phyloP scores from a whole-genome alignment of 2,797 vertebrate genomes.

The Pseudopleuronectes americanus region DNA sequence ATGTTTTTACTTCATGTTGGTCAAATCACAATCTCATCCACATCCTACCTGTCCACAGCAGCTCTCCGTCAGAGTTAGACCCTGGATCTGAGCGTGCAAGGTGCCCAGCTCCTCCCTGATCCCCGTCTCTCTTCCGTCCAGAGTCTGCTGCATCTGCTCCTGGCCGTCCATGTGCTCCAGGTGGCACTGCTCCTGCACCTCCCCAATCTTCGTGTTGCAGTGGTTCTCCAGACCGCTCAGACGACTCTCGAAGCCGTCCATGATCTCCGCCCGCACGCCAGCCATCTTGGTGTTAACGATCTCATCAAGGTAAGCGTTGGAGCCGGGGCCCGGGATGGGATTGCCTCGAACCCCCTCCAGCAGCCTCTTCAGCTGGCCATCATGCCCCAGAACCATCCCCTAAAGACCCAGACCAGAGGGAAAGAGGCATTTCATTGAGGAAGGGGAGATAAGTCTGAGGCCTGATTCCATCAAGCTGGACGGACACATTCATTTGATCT shows the following conservation, averaged over 20 bases:
- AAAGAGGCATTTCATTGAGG: neutral
- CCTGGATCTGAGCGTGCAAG: slow-evolving; percentile 92
- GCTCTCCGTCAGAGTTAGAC: slow-evolving; percentile 89
- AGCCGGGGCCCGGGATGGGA: slow-evolving; percentile 83
- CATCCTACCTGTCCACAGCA: slow-evolving; percentile 89
- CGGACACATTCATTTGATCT: neutral
- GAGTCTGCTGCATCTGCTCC: slow-evolving; percentile 90
- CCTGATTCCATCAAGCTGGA: neutral
- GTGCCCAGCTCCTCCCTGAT: slow-evolving; percentile 91
- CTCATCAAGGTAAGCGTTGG: slow-evolving; percentile 85
- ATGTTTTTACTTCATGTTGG: neutral
- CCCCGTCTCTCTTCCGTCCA: slow-evolving; percentile 92
- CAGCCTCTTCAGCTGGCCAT: slow-evolving; percentile 91
- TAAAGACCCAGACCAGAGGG: slow-evolving; percentile 43
- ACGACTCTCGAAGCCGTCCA: slow-evolving; percentile 92
- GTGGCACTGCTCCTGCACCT: slow-evolving; percentile 90
- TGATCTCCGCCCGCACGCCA: slow-evolving; percentile 86
- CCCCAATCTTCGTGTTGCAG: slow-evolving; percentile 89
- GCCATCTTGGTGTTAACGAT: slow-evolving; percentile 88
- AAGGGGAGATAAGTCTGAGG: too few species aligned
- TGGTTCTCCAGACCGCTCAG: slow-evolving; percentile 86
- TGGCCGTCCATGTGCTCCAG: slow-evolving; percentile 89
- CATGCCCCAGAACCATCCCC: slow-evolving; percentile 93
- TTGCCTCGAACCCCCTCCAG: slow-evolving; percentile 80
- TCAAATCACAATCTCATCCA: neutral